Percentiles rank a stretch among this genome's conserved stretches.
Evolutionary conservation across 30 jellyfish, hydroid and myxozoan genomes (phyloP).

Genomic region (Cassiopea andromeda): DNA sequence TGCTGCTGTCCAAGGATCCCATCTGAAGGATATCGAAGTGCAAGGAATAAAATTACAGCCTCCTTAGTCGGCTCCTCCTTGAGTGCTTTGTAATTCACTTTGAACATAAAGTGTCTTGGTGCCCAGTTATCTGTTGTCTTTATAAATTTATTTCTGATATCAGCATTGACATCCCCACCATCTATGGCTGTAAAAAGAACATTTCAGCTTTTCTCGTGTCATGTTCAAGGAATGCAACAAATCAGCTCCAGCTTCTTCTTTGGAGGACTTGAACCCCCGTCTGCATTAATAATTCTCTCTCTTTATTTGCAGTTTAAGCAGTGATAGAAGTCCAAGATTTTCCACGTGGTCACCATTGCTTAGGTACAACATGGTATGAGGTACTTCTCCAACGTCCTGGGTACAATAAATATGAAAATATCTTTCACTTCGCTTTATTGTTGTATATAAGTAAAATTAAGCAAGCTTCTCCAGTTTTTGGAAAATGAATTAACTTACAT

Average conservation of each 20-base stretch:
- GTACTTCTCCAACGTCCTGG: conserved; percentile 70
- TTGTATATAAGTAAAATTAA: too few relatives aligned
- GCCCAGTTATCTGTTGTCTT: conserved; percentile 37
- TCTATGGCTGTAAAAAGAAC: conserved; percentile 74
- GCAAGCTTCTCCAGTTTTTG: too few relatives aligned
- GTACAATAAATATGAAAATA: too few relatives aligned
- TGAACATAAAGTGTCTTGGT: conserved; percentile 54
- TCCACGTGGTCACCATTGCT: conserved; percentile 88
- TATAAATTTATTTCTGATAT: conserved; percentile 63
- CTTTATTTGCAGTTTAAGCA: conserved; percentile 54
- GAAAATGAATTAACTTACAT: too few relatives aligned
- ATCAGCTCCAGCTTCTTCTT: conserved; percentile 22
- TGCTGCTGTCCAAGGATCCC: conserved; percentile 13
- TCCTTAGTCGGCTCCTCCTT: conserved; percentile 34
- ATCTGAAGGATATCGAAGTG: conserved; percentile 70
- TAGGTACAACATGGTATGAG: conserved; percentile 79
- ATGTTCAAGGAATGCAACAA: conserved; percentile 63
- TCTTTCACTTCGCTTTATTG: too few relatives aligned
- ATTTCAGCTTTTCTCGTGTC: conserved; percentile 74
- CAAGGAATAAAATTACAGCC: conserved; percentile 45
- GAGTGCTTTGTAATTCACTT: conserved; percentile 42
- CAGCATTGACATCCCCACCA: conserved; percentile 75
- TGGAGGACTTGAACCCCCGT: conserved; percentile 65
- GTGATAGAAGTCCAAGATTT: conserved; percentile 78
- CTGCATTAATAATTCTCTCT: conserved; percentile 54